Conservation (phyloP, 2,113 vertebrate species). For the Bambusicola thoracicus region DNA sequence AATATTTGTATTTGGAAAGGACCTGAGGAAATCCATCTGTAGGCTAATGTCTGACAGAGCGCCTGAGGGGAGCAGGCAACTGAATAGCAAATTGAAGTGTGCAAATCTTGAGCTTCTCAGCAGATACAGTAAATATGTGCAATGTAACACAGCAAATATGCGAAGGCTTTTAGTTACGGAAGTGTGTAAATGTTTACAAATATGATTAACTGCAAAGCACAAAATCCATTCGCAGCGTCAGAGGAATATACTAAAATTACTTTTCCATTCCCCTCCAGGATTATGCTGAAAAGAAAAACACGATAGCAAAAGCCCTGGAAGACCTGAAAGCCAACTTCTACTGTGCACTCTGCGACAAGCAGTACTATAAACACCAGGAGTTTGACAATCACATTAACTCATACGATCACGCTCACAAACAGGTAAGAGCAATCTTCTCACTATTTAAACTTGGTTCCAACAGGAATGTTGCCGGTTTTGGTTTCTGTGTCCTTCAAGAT, state of each 20-base stretch:
- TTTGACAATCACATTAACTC: conserved; percentile 99
- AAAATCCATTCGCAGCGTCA: conserved; percentile 7
- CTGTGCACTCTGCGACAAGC: conserved; percentile 96
- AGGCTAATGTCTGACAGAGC: not conserved
- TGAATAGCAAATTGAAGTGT: conserved; percentile 18
- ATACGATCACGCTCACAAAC: conserved; percentile 97
- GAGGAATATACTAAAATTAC: conserved; percentile 54
- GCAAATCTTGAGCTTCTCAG: not conserved
- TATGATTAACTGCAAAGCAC: conserved; percentile 48
- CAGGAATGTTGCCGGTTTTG: not conserved
- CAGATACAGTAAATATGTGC: conserved; percentile 19
- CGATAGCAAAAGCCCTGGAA: conserved; percentile 85
- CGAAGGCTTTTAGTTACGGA: conserved; percentile 25
- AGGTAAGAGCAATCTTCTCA: conserved; percentile 82
- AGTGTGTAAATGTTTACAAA: conserved; percentile 61
- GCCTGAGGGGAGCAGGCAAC: not conserved
- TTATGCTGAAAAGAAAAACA: conserved; percentile 86
- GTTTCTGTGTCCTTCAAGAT: not conserved
- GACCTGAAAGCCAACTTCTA: conserved; percentile 93
- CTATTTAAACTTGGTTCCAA: not conserved
- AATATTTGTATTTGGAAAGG: conserved; percentile 44
- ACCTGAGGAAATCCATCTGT: not conserved
- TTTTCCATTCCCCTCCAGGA: conserved; percentile 75
- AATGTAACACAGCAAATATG: conserved; percentile 14
- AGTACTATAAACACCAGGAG: conserved; percentile 96